Percentiles rank a stretch among this genome's conserved stretches.
These are phyloP conservation scores for Meles meles DNA, from an alignment of 2,113 vertebrate genomes.

Conservation along the genomic window DNA sequence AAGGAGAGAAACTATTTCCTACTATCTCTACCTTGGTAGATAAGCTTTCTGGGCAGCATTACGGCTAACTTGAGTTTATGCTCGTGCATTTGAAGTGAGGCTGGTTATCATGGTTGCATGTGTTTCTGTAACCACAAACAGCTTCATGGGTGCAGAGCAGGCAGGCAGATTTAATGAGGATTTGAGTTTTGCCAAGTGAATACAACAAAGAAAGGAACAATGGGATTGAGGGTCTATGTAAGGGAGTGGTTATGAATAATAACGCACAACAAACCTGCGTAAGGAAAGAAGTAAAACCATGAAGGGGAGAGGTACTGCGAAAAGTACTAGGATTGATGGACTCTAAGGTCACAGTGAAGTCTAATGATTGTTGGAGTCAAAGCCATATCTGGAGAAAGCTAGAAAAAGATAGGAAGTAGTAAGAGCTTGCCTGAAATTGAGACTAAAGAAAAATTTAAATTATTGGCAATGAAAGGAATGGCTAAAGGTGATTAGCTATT, in stretches of 20 bases:
- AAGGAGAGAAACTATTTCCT: not conserved
- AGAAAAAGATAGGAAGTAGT: not conserved
- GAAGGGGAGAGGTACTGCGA: not conserved
- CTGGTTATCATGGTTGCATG: not conserved
- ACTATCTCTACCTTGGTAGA: not conserved
- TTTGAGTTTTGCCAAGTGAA: not conserved
- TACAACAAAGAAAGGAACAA: not conserved
- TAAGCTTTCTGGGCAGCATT: not conserved
- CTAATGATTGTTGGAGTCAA: not conserved
- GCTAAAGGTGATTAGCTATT: not conserved
- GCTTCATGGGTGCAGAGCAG: not conserved
- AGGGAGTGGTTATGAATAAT: not conserved
- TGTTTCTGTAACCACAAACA: not conserved
- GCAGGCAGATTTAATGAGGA: not conserved
- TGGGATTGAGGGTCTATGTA: not conserved
- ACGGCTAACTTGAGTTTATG: not conserved
- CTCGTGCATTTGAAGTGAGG: not conserved
- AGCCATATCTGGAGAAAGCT: not conserved
- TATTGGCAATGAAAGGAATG: not conserved
- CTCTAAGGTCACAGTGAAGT: not conserved
- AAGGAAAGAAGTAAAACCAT: not conserved
- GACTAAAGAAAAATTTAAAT: not conserved
- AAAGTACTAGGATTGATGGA: not conserved
- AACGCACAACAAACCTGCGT: not conserved
- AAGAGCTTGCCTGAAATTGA: not conserved